Base-by-base conservation (phyloP, 2,113 vertebrate species). In the Poecile atricapillus region DNA sequence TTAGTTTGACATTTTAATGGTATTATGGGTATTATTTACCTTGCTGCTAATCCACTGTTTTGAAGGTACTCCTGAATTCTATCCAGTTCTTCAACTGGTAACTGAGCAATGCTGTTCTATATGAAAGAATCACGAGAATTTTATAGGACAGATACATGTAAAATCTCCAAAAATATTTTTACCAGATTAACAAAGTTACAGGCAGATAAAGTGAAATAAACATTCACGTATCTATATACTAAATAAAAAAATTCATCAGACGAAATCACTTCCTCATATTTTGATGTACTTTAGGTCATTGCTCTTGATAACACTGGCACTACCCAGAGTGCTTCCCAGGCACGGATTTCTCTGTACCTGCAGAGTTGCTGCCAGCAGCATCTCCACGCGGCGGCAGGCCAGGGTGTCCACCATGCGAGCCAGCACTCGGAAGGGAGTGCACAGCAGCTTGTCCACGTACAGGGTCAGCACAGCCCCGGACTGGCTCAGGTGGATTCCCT, bases 401-500 rank as follows among this genome's bases (percentile, higher is more conserved):
- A 99, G 98, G 0, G 99, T 99, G 97, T 99, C 99, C 28, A 99
- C 99, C 98, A 98, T 99, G 92, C 98, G 99, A 13, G 99, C 99
- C 89, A 99, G 98, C 80, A 99, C 99, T 11, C 99, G 98, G 97
- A 99, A 98, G 0, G 99, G 99, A 2, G 99, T 99, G 69, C 97
- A 97, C 81, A 99, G 97, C 21, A 99, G 98, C 97, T 99, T 99
- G 97, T 99, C 99, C 96, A 99, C 98, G 3, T 99, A 99, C 3
- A 99, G 95, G 3, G 99, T 98, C 41, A 99, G 93, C 95, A 99
- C 98, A 1, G 99, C 99, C 5, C 99, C 99, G 0, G 99, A 99
- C 97, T 99, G 99, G 97, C 99, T 99, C 50, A 99, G 98, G 87
- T 99, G 99, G 92, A 99, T 99, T n/a, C 99, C 99, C 85, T 99